These are phyloP conservation scores for Ornithoptera priamus DNA, from an alignment of 2,888 invertebrate genomes.

Conservation along the genomic window DNA sequence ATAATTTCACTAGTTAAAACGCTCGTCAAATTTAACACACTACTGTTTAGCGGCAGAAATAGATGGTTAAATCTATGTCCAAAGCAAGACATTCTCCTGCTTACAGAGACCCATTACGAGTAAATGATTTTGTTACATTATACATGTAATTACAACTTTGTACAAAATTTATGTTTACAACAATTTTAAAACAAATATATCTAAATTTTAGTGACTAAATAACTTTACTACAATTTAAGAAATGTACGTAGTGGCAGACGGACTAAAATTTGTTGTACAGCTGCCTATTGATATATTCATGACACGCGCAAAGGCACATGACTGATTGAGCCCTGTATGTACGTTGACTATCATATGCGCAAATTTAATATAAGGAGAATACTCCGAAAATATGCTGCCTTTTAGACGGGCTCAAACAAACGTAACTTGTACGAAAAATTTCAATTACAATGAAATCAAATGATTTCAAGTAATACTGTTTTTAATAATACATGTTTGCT, in stretches of 20 bases:
- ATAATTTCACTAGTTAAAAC: too few relatives aligned
- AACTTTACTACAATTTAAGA: background rate
- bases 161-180: too few relatives aligned
- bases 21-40: too few relatives aligned
- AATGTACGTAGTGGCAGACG: background rate
- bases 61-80: too few relatives aligned
- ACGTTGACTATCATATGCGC: conserved; percentile 45
- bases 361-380: conserved; percentile 31
- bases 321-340: conserved; percentile 63
- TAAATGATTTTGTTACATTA: too few relatives aligned
- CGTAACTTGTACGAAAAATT: background rate
- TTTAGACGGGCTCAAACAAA: background rate
- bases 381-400: conserved; percentile 24
- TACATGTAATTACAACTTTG: too few relatives aligned
- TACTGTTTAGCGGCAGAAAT: too few relatives aligned
- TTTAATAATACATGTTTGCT: too few relatives aligned
- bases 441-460: background rate
- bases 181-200: background rate
- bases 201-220: background rate
- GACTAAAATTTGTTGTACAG: conserved; percentile 41
- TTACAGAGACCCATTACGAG: too few relatives aligned
- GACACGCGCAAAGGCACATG: conserved; percentile 58
- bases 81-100: too few relatives aligned
- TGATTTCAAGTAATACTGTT: too few relatives aligned
- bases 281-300: conserved; percentile 66